Evolutionary conservation across 2,797 vertebrate species (phyloP).

Genomic region (Alectoris magna): DNA sequence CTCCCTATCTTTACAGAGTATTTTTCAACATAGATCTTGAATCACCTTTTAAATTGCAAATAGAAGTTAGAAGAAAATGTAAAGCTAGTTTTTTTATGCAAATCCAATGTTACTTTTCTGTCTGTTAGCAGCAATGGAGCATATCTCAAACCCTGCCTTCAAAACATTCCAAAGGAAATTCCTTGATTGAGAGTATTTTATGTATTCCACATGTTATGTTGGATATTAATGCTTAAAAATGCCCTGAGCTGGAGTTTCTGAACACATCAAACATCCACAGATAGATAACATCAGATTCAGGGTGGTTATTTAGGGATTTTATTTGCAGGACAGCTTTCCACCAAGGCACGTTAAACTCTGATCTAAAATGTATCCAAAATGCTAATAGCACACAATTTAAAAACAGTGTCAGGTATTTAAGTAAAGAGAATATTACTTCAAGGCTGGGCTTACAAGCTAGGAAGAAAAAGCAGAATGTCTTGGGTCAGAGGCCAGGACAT

Average conservation of each 20-base stretch:
- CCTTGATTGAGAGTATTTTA: neutral
- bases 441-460: neutral
- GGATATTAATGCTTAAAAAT: slow-evolving; percentile 14
- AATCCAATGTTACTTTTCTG: neutral
- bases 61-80: neutral
- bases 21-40: slow-evolving; percentile 36
- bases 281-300: neutral
- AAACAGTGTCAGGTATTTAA: neutral
- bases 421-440: neutral
- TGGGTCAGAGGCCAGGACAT: neutral
- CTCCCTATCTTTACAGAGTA: slow-evolving; percentile 24
- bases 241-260: neutral
- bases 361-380: neutral
- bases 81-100: neutral
- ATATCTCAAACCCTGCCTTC: neutral
- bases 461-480: neutral
- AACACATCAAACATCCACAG: neutral
- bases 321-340: neutral
- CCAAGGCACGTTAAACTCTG: neutral
- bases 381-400: neutral
- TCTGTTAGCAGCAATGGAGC: neutral
- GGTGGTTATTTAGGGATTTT: neutral
- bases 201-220: slow-evolving; percentile 1
- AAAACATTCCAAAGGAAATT: slow-evolving; percentile 10
- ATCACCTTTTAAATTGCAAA: slow-evolving; percentile 13